Evolutionary conservation across 2,797 vertebrate species (phyloP).

Genomic region (Poecile montanus): DNA sequence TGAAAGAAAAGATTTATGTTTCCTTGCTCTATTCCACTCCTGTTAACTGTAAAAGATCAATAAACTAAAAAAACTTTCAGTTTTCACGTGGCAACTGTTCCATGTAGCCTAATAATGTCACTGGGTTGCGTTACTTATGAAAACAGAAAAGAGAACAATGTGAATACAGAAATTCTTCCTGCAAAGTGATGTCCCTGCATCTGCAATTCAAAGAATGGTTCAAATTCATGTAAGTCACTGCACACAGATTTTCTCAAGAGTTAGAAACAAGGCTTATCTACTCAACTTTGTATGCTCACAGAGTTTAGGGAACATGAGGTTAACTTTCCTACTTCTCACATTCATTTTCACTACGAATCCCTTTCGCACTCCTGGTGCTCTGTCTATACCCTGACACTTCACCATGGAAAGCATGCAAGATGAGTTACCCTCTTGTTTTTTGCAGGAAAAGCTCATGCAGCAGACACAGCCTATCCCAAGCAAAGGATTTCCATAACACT

Average conservation of each 20-base stretch:
- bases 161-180: background rate
- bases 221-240: background rate
- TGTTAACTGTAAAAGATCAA: conserved; percentile 32
- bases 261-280: background rate
- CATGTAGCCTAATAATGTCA: conserved; percentile 64
- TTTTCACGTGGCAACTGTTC: conserved; percentile 28
- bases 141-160: conserved; percentile 40
- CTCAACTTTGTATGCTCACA: background rate
- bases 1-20: conserved; percentile 20
- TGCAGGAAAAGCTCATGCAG: background rate
- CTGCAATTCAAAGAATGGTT: conserved; percentile 49
- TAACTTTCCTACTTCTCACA: background rate
- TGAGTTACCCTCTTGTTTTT: background rate
- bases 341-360: background rate
- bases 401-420: background rate
- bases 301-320: background rate
- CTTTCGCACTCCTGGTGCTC: background rate
- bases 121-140: background rate
- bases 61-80: conserved; percentile 11
- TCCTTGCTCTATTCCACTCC: conserved; percentile 6
- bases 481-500: background rate
- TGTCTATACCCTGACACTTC: background rate
- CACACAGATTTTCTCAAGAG: background rate
- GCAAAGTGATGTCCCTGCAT: background rate
- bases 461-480: background rate